A percentile compares a stretch with the other conserved stretches of the same genome.
phyloP scores from a whole-genome alignment of 2,888 invertebrate genomes.

The Hymenopus coronatus region DNA sequence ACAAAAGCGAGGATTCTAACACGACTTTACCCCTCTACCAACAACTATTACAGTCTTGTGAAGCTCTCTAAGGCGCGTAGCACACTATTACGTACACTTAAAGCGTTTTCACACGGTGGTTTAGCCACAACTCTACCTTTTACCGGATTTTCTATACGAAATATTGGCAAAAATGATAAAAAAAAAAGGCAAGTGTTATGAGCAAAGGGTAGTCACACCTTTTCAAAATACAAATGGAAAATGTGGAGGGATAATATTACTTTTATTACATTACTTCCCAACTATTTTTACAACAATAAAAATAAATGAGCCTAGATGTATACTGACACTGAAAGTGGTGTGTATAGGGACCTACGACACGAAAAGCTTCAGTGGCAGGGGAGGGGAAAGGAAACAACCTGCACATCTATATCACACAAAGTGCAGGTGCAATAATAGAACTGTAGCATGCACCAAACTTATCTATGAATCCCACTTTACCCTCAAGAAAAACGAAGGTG shows the following conservation, averaged over 20 bases:
- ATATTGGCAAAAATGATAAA: not conserved
- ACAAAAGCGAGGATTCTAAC: not conserved
- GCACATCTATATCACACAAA: not conserved
- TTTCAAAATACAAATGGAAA: not conserved
- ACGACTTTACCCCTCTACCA: not conserved
- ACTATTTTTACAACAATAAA: not conserved
- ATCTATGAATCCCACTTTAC: not conserved
- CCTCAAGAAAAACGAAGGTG: not conserved
- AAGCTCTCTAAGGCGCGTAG: not conserved
- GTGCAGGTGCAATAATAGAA: not conserved
- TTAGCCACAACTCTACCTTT: not conserved
- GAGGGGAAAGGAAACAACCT: not conserved
- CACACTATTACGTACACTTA: not conserved
- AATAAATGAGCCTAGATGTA: not conserved
- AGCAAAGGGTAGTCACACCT: not conserved
- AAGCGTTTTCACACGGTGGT: not conserved
- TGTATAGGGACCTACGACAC: too few relatives aligned
- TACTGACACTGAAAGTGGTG: not conserved
- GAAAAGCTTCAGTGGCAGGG: too few relatives aligned
- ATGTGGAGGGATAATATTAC: not conserved
- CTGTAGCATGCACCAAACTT: not conserved
- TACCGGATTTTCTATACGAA: not conserved
- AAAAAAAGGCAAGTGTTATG: not conserved
- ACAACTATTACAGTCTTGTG: not conserved
- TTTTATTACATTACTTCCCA: not conserved